Evolutionary conservation across 2,113 vertebrate species (phyloP).

Genomic region (Panurus biarmicus): DNA sequence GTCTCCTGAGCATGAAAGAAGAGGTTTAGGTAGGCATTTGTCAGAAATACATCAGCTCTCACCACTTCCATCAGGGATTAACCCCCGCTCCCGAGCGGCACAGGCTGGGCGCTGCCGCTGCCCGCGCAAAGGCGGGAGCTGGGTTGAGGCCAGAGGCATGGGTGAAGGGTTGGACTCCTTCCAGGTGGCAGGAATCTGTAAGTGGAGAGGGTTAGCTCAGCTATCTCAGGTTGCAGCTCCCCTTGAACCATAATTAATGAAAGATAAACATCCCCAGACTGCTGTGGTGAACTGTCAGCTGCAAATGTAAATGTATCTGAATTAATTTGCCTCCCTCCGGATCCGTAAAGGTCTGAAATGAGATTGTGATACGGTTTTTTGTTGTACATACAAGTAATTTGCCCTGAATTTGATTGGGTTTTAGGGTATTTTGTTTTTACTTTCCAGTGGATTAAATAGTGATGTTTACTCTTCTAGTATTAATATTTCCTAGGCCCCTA

Average conservation of each 20-base stretch:
- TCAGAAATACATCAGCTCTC: background rate
- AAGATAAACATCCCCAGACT: conserved; percentile 32
- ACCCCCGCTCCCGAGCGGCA: background rate
- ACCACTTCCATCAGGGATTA: background rate
- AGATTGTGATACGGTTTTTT: background rate
- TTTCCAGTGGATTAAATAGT: background rate
- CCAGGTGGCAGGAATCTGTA: background rate
- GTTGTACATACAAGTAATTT: background rate
- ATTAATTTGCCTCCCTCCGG: background rate
- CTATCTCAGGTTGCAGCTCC: conserved; percentile 37
- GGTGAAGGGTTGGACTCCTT: conserved; percentile 18
- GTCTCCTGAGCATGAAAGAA: background rate
- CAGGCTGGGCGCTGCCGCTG: fast-evolving
- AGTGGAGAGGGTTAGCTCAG: conserved; percentile 26
- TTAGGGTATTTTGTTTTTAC: background rate
- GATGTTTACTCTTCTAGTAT: background rate
- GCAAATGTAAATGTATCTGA: conserved; percentile 5
- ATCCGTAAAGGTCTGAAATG: background rate
- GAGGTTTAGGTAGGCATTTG: background rate
- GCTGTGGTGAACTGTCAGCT: conserved; percentile 9
- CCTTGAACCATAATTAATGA: conserved; percentile 55
- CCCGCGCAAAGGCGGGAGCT: fast-evolving
- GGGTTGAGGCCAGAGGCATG: background rate
- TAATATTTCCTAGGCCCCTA: background rate
- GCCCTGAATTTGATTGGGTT: background rate